phyloP scores from a whole-genome alignment of 2,113 vertebrate species.

The Patagioenas fasciata region DNA sequence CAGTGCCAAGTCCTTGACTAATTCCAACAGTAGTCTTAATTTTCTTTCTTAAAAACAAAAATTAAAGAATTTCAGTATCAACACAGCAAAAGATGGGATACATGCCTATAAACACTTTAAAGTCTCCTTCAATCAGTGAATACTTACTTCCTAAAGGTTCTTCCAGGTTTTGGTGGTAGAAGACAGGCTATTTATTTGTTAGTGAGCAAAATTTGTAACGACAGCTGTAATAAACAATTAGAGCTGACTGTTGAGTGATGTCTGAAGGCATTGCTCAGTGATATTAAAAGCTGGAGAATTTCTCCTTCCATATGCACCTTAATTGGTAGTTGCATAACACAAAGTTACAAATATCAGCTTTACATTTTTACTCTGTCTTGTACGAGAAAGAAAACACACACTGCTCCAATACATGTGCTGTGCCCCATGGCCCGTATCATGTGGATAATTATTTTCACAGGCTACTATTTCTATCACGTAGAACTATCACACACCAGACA shows the following conservation, averaged over 20 bases:
- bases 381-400: neutral
- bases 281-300: slow-evolving; percentile 4
- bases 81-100: neutral
- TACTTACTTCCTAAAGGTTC: neutral
- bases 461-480: neutral
- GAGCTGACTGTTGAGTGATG: slow-evolving; percentile 29
- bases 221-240: neutral
- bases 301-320: neutral
- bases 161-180: neutral
- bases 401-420: neutral
- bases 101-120: neutral
- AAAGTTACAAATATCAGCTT: neutral
- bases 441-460: neutral
- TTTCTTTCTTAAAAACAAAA: neutral
- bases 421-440: neutral
- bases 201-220: neutral
- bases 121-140: neutral
- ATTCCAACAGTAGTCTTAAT: neutral
- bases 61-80: neutral
- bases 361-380: neutral
- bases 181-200: neutral
- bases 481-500: neutral
- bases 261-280: slow-evolving; percentile 12
- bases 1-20: neutral
- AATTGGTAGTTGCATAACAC: neutral